Evolutionary conservation across 2,797 vertebrate genomes (phyloP).

Genomic region (Hypotaenidia philippensis): DNA sequence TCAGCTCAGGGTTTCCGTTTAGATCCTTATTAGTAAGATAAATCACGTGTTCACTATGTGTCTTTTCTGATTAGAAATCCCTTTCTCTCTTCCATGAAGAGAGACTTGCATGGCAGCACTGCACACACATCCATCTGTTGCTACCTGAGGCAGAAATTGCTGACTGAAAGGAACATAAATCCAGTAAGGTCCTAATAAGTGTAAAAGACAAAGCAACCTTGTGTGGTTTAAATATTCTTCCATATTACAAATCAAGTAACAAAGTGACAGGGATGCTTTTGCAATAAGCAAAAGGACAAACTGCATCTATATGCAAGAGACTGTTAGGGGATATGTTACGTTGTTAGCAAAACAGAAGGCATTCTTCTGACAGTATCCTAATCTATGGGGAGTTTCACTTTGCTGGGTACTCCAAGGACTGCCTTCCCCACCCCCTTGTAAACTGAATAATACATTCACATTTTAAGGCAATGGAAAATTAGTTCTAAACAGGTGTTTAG

Average conservation of each 20-base stretch:
- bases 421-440: rapidly evolving
- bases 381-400: not conserved
- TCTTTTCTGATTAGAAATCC: not conserved
- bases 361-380: not conserved
- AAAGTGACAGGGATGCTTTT: not conserved
- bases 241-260: not conserved
- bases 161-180: not conserved
- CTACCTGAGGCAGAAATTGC: not conserved
- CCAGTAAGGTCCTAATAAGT: not conserved
- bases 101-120: not conserved
- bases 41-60: not conserved
- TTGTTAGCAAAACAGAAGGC: not conserved
- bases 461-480: not conserved
- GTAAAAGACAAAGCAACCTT: not conserved
- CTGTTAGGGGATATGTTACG: not conserved
- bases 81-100: not conserved
- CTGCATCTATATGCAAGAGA: not conserved
- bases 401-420: not conserved
- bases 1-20: not conserved
- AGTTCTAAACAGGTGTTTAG: not conserved
- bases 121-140: not conserved
- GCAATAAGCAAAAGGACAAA: not conserved
- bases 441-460: not conserved
- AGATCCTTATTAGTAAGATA: not conserved
- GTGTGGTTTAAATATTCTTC: not conserved